A percentile compares a stretch with the other conserved stretches of the same genome.
phyloP scores from a whole-genome alignment of 2,797 vertebrate genomes.

The Lepidocolaptes lacrymiger region DNA sequence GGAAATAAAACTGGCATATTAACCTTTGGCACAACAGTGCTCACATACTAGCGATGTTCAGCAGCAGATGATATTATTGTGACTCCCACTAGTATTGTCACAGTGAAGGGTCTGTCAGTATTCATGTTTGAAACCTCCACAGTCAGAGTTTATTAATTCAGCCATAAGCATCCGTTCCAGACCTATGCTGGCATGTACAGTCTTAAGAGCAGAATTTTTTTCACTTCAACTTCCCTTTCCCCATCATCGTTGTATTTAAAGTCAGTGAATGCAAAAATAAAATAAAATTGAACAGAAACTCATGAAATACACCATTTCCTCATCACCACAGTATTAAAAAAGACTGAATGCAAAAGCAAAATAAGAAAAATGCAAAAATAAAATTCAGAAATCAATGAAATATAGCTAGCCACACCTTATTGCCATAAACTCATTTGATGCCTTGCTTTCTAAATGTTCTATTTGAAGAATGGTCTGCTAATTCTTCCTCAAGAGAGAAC shows the following conservation, averaged over 20 bases:
- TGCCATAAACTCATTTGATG: background rate
- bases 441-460: slow-evolving; percentile 9
- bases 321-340: background rate
- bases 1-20: slow-evolving; percentile 66
- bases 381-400: background rate
- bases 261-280: background rate
- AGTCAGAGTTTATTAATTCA: slow-evolving; percentile 62
- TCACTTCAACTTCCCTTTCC: slow-evolving; percentile 13
- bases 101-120: slow-evolving; percentile 56
- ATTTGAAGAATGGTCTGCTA: background rate
- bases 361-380: background rate
- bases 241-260: background rate
- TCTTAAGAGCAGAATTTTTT: slow-evolving; percentile 28
- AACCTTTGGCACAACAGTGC: slow-evolving; percentile 59
- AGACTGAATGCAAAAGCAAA: background rate
- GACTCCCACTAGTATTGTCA: slow-evolving; percentile 32
- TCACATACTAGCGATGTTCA: slow-evolving; percentile 39
- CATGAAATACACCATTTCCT: background rate
- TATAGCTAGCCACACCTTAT: background rate
- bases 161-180: background rate
- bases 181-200: slow-evolving; percentile 7
- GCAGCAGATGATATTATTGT: slow-evolving; percentile 51
- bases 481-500: slow-evolving; percentile 21
- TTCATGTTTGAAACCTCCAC: slow-evolving; percentile 54
- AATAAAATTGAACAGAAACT: background rate